Base-by-base conservation (phyloP, 2,888 invertebrate genomes). In the Lasioglossum marginatum region DNA sequence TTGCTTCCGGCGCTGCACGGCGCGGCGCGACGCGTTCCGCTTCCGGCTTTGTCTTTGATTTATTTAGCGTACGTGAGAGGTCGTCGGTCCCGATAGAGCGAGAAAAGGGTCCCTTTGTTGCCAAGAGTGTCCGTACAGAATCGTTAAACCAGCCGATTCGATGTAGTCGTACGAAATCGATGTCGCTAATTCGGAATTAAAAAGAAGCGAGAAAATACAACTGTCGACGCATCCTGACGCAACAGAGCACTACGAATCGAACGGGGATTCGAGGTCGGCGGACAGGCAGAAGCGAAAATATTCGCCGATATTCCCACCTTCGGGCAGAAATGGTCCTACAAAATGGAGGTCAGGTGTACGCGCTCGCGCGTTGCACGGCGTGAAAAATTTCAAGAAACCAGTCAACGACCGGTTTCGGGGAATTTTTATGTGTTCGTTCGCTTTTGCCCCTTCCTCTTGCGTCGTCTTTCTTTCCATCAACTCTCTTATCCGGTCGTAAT, bases 41-140 rank as follows among this genome's bases (percentile, higher is more conserved):
- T 93, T 93, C 93, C 93, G 93, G 92, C 78, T 8, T 66, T 72
- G 70, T n/a, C 70, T 77, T 79, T 75, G 83, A 85, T 91, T 89
- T 79, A 76, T 79, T 82, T 82, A 71, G 66, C 72, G 40, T 82
- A 72, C 89, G 86, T 89, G 89, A 85, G 76, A 78, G 70, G n/a
- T 27, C 77, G 45, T 81, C 77, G 79, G 70, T 48, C 75, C 45
- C 70, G 82, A 79, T 75, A 37, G 27, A 14, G 12, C 19, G 23
- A 68, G 37, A 37, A 68, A 34, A n/a, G 10, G 68, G 40, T 0
- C 34, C 40, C 4, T 34, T 68, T n/a, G n/a, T 37, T 12, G 23
- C 68, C 37, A 19, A 10, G 14, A n/a, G 4, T 12, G 23, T 10
- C 34, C 23, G 5, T 12, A n/a, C 23, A 0, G 37, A 68, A 23